Conservation (phyloP, 2,113 vertebrate species). For the Nyctibius bracteatus region DNA sequence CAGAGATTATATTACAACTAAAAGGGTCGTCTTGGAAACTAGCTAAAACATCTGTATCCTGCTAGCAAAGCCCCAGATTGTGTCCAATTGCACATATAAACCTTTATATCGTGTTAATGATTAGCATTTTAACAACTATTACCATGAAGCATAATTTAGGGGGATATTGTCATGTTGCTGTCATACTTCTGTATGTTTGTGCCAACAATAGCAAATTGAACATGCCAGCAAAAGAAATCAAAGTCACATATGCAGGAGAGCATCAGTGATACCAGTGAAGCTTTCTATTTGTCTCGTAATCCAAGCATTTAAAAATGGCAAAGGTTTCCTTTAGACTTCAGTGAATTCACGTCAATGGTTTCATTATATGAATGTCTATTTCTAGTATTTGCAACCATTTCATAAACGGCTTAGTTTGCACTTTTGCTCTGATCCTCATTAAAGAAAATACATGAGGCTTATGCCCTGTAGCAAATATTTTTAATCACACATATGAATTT, state of each 20-base stretch:
- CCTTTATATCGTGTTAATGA: not conserved
- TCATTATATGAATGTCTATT: not conserved
- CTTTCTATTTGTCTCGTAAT: not conserved
- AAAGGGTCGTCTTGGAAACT: not conserved
- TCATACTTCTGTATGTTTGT: not conserved
- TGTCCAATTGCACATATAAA: not conserved
- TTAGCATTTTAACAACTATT: constrained; percentile 5
- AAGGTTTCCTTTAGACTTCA: not conserved
- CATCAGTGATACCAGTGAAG: not conserved
- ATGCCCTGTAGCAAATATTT: not conserved
- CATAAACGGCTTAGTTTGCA: not conserved
- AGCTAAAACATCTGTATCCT: not conserved
- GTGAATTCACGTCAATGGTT: not conserved
- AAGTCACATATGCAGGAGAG: not conserved
- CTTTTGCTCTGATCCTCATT: not conserved
- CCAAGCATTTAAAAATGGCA: not conserved
- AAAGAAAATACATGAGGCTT: not conserved
- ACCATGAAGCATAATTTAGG: not conserved
- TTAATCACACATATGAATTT: not conserved
- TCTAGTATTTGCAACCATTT: not conserved
- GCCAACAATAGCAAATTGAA: not conserved
- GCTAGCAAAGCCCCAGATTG: not conserved
- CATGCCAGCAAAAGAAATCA: not conserved
- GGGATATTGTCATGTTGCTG: not conserved
- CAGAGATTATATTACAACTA: not conserved